A percentile compares a stretch with the other conserved stretches of the same genome.
These are phyloP conservation scores for cat (Felis catus) DNA, from an alignment of 2,113 vertebrate species.

Conservation along the genomic window F.catus_Fca126_mat1.0 CM031414.1:36069501-36070000, in stretches of 20 bases:
- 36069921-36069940: not conserved
- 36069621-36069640: constrained; percentile 75
- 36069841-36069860: not conserved
- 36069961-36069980: not conserved
- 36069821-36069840: not conserved
- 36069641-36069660: not conserved
- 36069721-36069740: constrained; percentile 16
- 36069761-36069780: constrained; percentile 7
- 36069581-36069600: constrained; percentile 80
- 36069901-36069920: not conserved
- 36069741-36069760: constrained; percentile 17
- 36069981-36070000: not conserved
- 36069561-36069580: constrained; percentile 65
- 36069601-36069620: constrained; percentile 61
- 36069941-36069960: not conserved
- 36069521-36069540: constrained; percentile 31
- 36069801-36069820: not conserved
- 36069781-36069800: constrained; percentile 19
- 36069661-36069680: constrained; percentile 51
- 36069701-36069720: constrained; percentile 27
- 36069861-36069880: not conserved
- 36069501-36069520: constrained; percentile 5
- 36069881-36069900: not conserved
- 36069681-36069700: not conserved
- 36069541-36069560: constrained; percentile 56